Evolutionary conservation across 2,888 invertebrate species (phyloP).

Genomic region (Crioceris asparagi): DNA sequence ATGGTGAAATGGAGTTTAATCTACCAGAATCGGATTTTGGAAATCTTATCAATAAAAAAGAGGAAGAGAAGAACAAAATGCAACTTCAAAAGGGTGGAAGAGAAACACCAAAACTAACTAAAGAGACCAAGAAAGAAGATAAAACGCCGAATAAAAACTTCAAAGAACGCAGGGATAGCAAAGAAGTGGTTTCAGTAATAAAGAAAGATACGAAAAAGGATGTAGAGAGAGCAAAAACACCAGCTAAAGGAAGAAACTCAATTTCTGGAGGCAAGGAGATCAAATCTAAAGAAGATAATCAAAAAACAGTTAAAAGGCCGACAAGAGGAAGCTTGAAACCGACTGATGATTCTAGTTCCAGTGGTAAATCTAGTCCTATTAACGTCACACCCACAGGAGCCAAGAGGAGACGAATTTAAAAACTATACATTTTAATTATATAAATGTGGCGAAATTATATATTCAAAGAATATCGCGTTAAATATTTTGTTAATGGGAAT

Average conservation of each 20-base stretch:
- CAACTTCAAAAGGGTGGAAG: constrained; percentile 23
- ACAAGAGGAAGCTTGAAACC: constrained; percentile 39
- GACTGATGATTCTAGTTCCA: constrained; percentile 34
- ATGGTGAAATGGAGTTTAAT: constrained; percentile 45
- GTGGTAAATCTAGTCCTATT: constrained; percentile 36
- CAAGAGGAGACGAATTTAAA: constrained; percentile 32
- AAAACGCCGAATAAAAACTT: constrained; percentile 27
- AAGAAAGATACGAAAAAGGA: constrained; percentile 36
- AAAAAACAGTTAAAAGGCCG: constrained; percentile 33
- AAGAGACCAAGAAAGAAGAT: constrained; percentile 29
- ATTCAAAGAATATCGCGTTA: too few species aligned
- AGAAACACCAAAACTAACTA: constrained; percentile 29
- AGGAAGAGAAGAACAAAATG: constrained; percentile 29
- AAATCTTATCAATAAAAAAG: constrained; percentile 30
- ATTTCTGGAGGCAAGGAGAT: constrained; percentile 4
- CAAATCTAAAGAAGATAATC: constrained; percentile 26
- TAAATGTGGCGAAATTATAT: too few species aligned
- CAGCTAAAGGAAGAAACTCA: constrained; percentile 22
- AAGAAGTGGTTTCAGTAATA: constrained; percentile 19
- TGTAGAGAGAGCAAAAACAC: constrained; percentile 24
- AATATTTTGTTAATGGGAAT: too few species aligned
- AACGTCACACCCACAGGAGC: constrained; percentile 27
- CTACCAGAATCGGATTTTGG: constrained; percentile 46
- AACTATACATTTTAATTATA: too few species aligned
- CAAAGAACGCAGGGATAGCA: constrained; percentile 31